phyloP scores from a whole-genome alignment of 2,888 invertebrate genomes.

The Busseola fusca region DNA sequence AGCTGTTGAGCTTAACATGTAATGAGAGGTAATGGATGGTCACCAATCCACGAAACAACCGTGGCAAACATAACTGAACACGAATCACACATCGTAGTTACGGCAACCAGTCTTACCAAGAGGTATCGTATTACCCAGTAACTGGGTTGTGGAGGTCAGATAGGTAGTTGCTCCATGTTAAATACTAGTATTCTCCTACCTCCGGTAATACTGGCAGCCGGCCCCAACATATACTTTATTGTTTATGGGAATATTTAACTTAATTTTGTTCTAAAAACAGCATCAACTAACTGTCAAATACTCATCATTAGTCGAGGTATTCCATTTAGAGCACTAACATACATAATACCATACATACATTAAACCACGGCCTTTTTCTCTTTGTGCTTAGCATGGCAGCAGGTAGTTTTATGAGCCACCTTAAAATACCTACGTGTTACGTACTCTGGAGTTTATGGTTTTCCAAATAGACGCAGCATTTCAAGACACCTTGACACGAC shows the following conservation, averaged over 20 bases:
- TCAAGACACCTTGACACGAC: no score
- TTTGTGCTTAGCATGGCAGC: neutral
- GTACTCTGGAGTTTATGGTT: slow-evolving; percentile 2
- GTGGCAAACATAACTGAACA: no score
- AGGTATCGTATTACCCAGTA: no score
- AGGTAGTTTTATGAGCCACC: slow-evolving; percentile 3
- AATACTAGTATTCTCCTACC: neutral
- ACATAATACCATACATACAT: neutral
- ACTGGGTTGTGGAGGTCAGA: neutral
- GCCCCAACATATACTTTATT: no score
- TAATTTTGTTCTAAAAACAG: neutral
- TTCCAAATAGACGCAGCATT: neutral
- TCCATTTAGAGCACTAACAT: neutral
- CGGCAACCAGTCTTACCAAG: no score
- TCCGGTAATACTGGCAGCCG: neutral
- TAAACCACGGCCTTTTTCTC: neutral
- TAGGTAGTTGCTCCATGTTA: neutral
- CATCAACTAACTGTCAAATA: neutral
- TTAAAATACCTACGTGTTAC: slow-evolving; percentile 3
- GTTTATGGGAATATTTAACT: no score
- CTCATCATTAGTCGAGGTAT: no score
- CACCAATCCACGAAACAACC: no score
- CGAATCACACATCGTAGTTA: no score
- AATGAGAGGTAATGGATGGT: no score
- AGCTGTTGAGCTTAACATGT: no score